Base-by-base conservation (phyloP, 2,113 vertebrate species). In the Myotis brandtii region DNA sequence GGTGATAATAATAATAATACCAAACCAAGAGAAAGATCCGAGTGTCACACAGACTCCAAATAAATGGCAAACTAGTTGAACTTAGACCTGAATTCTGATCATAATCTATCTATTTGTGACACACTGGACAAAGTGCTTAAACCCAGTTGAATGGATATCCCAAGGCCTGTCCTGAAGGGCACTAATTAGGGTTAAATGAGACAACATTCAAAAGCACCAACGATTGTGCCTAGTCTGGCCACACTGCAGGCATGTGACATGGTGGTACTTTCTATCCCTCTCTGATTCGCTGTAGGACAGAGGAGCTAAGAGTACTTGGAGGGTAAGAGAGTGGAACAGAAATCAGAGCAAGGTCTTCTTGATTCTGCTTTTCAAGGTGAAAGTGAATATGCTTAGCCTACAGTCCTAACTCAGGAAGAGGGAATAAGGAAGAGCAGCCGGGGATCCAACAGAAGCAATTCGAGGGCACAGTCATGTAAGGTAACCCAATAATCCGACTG, bases 11-110 rank as follows among this genome's bases (percentile, higher is more conserved):
- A 89, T 43, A 43, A 43, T 50, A 40, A 9, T 25, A 64, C 17
- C 40, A 80, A 67, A 87, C 13, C 20, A 64, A 83, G 48, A 54
- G 54, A 90, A 92, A 62, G 23, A 93, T 30, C n/a, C 32, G 27
- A 25, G 11, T 23, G 1, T 84, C 40, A 79, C 7, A 43, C 2
- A 79, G 46, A 94, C 34, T 75, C 62, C 34, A 89, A 80, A 67
- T 89, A 67, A 73, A 59, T 2, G 67, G 48, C 3, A 30, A 13
- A 54, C 30, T 1, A 82, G 64, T 8, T 62, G 70, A 67, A 73
- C 27, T 87, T 56, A 52, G 80, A 43, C 5, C 21, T 1, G 12
- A 83, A 73, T 16, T 67, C 20, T 48, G 16, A 54, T 12, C 8
- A 6, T 92, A 79, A 80, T 85, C 27, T 46, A 52, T 4, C 34